Conservation (phyloP, 2,797 vertebrate species). For the Lacerta viridis region DNA sequence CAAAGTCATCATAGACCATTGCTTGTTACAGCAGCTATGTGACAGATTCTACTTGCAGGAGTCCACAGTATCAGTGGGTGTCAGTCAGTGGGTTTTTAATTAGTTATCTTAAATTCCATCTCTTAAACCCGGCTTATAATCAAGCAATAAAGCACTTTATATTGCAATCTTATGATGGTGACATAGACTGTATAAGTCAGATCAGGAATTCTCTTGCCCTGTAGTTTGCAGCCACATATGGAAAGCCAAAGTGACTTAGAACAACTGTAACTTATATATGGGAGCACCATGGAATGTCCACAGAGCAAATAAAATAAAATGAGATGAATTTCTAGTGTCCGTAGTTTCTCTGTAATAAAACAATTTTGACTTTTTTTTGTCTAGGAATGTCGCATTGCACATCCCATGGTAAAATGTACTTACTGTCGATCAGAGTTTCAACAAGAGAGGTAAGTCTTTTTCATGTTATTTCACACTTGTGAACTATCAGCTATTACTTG, state of each 20-base stretch:
- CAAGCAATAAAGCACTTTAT: background rate
- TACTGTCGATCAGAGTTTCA: conserved; percentile 98
- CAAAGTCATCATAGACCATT: background rate
- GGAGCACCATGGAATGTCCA: background rate
- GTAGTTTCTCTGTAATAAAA: background rate
- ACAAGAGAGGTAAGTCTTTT: conserved; percentile 91
- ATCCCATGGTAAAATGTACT: conserved; percentile 98
- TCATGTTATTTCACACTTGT: background rate
- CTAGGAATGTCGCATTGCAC: conserved; percentile 97
- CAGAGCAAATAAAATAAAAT: background rate
- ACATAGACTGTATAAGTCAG: background rate
- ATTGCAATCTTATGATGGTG: background rate
- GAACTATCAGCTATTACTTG: background rate
- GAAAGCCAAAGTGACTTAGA: background rate
- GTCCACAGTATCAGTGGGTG: background rate
- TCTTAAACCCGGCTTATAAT: background rate
- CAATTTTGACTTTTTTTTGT: conserved; percentile 61
- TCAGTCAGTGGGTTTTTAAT: background rate
- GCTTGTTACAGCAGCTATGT: background rate
- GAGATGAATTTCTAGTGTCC: background rate
- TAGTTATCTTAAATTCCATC: background rate
- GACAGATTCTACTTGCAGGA: background rate
- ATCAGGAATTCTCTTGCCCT: background rate
- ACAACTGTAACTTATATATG: background rate
- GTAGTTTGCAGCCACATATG: background rate